These are phyloP conservation scores for Alligator sinensis DNA, from an alignment of 2,113 vertebrate species.

Conservation along the genomic window DNA sequence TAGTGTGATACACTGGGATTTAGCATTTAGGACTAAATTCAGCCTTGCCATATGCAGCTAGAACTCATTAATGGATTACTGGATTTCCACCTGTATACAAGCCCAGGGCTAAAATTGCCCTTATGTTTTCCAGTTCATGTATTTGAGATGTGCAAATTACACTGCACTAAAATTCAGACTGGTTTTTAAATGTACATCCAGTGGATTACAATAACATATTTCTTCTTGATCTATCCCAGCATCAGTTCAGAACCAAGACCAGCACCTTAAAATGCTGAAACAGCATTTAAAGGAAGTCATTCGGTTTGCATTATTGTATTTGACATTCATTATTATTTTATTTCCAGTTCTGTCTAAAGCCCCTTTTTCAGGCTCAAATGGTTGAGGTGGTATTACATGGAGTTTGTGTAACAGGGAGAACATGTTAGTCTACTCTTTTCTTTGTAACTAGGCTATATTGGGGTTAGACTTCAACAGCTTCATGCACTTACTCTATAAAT, in stretches of 20 bases:
- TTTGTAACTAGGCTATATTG: background rate
- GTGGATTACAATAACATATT: background rate
- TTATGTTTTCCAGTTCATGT: background rate
- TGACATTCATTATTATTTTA: background rate
- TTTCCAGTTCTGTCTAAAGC: background rate
- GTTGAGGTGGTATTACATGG: background rate
- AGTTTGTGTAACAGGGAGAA: fast-evolving
- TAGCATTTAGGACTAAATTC: constrained; percentile 27
- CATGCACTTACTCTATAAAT: background rate
- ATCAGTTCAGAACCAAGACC: background rate
- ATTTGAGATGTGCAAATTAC: background rate
- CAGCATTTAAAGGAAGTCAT: background rate
- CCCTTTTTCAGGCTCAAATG: background rate
- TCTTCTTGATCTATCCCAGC: background rate
- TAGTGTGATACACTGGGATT: background rate
- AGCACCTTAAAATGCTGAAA: background rate
- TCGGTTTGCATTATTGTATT: background rate
- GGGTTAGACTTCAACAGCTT: background rate
- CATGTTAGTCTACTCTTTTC: background rate
- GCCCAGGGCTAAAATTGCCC: constrained; percentile 21
- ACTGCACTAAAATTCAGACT: background rate
- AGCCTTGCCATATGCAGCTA: constrained; percentile 46
- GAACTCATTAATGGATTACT: constrained; percentile 17
- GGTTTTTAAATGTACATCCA: background rate
- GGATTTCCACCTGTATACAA: constrained; percentile 43